Conservation (phyloP, 2,888 invertebrate genomes). For the Mechanitis mazaeus region DNA sequence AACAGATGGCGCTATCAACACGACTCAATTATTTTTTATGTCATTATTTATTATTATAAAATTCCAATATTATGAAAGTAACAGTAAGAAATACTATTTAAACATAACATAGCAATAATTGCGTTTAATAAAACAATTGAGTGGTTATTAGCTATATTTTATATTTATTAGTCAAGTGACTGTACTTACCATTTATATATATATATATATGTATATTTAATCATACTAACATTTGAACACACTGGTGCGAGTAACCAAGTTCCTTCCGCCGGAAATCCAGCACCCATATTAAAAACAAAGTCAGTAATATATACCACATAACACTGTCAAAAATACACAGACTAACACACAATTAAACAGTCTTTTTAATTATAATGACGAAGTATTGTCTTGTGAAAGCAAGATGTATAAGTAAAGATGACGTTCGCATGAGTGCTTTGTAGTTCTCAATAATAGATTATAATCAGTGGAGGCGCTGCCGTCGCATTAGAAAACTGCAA, state of each 20-base stretch:
- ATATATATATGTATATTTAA: slow-evolving; percentile 21
- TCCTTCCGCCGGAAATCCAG: slow-evolving; percentile 65
- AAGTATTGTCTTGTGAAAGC: slow-evolving; percentile 43
- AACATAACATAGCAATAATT: too few relatives aligned
- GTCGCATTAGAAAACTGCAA: slow-evolving; percentile 38
- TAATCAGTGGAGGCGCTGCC: slow-evolving; percentile 34
- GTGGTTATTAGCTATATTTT: neutral
- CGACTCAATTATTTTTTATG: too few relatives aligned
- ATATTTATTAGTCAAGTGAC: neutral
- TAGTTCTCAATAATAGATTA: slow-evolving; percentile 30
- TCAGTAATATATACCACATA: slow-evolving; percentile 66
- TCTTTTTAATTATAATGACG: too few relatives aligned
- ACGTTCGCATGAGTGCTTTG: slow-evolving; percentile 37
- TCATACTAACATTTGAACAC: slow-evolving; percentile 64
- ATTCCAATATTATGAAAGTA: too few relatives aligned
- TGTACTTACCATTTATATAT: slow-evolving; percentile 22
- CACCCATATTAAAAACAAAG: slow-evolving; percentile 68
- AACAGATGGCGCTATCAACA: too few relatives aligned
- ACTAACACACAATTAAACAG: slow-evolving; percentile 25
- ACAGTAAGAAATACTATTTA: too few relatives aligned
- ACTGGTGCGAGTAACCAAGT: slow-evolving; percentile 50
- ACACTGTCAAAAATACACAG: slow-evolving; percentile 37
- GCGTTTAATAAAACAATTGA: too few relatives aligned
- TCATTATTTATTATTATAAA: too few relatives aligned
- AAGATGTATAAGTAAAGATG: slow-evolving; percentile 40